Evolutionary conservation across 2,113 vertebrate genomes (phyloP), one percentile per base, ranked within the genome.

Genomic region (Marcusenius ussheri): DNA sequence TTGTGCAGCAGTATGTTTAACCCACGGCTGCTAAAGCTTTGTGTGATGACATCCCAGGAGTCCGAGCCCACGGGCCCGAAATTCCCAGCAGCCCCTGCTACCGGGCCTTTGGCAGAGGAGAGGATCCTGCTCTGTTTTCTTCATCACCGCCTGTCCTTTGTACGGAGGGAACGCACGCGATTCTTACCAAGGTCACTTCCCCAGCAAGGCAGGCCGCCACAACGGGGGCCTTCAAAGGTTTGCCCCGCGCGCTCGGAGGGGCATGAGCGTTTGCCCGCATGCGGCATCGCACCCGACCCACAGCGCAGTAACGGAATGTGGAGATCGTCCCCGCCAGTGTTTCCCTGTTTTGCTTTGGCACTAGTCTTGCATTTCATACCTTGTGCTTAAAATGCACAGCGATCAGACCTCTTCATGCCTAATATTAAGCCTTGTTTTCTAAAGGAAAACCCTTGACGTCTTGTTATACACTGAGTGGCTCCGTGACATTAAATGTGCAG

Each of bases 131-230:
- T 94, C 88, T 92, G 87, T 90, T 94, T 93, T 94, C 91, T 91
- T 92, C 92, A 89, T 91, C 84, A 70, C 87, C 83, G 56, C 66
- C 27, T 84, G 85, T 89, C 91, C 90, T 93, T 45, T 83, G 89
- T 87, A 83, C 90, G 74, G 74, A 90, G 70, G 66, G 15, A 53
- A 27, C 11, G 62, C 88, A 66, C 88, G 83, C 70, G 24, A 91
- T 92, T 92, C 92, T 92, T 88, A 90, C 88, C 89, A 91, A 92
- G 93, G 92, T 94, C 93, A 90, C 50, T 91, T 93, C 93, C 94
- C 46, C 15, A 27, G 91, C 91, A 92, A 93, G 91, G 86, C 53
- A 88, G 27, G 84, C 91, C 77, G 35, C 74, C 92, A 46, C 35
- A 2, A 11, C 6, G 6, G 24, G 10, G 19, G 45, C 50, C 85